Conservation (phyloP, 2,888 invertebrate genomes). For the Crioceris asparagi region DNA sequence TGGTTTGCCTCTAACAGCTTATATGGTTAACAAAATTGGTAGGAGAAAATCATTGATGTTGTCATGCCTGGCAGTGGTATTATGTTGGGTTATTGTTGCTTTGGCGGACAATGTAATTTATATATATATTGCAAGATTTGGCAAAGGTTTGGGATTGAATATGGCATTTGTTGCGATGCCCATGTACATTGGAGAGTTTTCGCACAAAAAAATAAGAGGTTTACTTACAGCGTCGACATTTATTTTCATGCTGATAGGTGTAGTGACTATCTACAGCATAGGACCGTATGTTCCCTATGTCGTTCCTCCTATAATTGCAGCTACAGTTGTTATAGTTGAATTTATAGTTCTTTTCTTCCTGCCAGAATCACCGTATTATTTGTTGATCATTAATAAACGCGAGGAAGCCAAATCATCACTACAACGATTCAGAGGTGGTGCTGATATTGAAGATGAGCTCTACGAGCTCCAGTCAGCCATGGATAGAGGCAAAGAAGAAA, state of each 20-base stretch:
- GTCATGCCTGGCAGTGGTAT: constrained; percentile 24
- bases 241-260: constrained; percentile 33
- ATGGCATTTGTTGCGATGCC: constrained; percentile 35
- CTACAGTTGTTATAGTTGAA: constrained; percentile 26
- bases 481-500: constrained; percentile 29
- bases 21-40: constrained; percentile 26
- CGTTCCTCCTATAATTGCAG: constrained; percentile 22
- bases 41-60: constrained; percentile 29
- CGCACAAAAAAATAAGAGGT: constrained; percentile 34
- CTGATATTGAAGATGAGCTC: constrained; percentile 30
- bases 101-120: constrained; percentile 22
- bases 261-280: constrained; percentile 28
- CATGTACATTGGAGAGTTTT: constrained; percentile 36
- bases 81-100: constrained; percentile 30
- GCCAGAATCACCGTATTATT: constrained; percentile 34
- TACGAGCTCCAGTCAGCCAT: constrained; percentile 30
- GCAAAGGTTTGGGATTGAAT: constrained; percentile 34
- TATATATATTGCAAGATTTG: constrained; percentile 29
- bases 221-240: constrained; percentile 33
- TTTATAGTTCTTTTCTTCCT: constrained; percentile 31
- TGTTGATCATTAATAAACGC: constrained; percentile 27
- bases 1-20: constrained; percentile 26
- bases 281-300: constrained; percentile 24
- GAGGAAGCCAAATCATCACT: constrained; percentile 29
- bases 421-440: constrained; percentile 21